A percentile compares a stretch with the other conserved stretches of the same genome.
phyloP scores from a whole-genome alignment of 2,888 invertebrate genomes.

The Tinea semifulvella region DNA sequence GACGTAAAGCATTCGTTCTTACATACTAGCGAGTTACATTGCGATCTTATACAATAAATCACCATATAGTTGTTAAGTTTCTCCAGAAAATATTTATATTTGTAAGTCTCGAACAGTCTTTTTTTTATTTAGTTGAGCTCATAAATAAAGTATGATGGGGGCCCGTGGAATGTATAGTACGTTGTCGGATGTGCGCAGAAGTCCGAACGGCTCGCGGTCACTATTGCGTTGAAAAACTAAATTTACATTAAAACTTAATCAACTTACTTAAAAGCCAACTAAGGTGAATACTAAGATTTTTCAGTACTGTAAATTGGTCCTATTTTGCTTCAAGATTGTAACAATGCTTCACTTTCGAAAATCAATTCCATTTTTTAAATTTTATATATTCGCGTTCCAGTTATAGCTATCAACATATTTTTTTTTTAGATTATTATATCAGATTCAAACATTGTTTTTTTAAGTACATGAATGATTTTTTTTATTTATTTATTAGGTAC shows the following conservation, averaged over 20 bases:
- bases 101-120: conserved; percentile 60
- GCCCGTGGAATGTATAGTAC: conserved; percentile 55
- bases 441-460: too few relatives aligned
- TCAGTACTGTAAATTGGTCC: too few relatives aligned
- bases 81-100: conserved; percentile 36
- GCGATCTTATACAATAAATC: conserved; percentile 60
- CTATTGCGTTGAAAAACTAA: neutral
- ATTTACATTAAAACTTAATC: conserved; percentile 40
- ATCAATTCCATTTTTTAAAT: too few relatives aligned
- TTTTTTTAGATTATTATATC: too few relatives aligned
- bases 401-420: too few relatives aligned
- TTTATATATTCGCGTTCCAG: too few relatives aligned
- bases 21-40: conserved; percentile 62
- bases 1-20: conserved; percentile 65
- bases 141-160: conserved; percentile 41
- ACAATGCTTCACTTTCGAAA: too few relatives aligned
- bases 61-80: conserved; percentile 30
- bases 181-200: conserved; percentile 52
- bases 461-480: too few relatives aligned
- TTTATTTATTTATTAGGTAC: too few relatives aligned
- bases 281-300: too few relatives aligned
- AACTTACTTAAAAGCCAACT: too few relatives aligned
- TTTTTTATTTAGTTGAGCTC: conserved; percentile 43
- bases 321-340: too few relatives aligned
- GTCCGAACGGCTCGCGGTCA: conserved; percentile 29